These are phyloP conservation scores for Anaspis maculata DNA, from an alignment of 2,888 invertebrate species.

Conservation along the genomic window DNA sequence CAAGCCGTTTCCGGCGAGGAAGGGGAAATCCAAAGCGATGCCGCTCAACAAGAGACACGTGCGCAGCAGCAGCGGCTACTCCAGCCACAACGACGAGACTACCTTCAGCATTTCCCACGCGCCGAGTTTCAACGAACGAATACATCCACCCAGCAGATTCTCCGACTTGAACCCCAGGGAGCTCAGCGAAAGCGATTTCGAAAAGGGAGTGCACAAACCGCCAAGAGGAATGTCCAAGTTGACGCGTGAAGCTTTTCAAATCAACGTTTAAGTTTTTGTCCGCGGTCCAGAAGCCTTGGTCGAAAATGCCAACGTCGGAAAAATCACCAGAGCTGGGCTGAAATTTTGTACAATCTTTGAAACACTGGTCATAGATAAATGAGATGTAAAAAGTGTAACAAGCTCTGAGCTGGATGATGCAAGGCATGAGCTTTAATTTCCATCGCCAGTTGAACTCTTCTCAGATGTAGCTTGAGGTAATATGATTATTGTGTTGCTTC, in stretches of 20 bases:
- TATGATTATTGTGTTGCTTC: too few relatives aligned
- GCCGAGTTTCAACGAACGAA: constrained; percentile 73
- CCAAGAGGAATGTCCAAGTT: constrained; percentile 41
- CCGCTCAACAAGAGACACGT: constrained; percentile 60
- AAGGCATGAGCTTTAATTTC: too few relatives aligned
- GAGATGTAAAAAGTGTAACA: too few relatives aligned
- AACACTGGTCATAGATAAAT: too few relatives aligned
- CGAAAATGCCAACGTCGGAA: too few relatives aligned
- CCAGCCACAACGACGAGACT: constrained; percentile 78
- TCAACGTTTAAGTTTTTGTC: constrained; percentile 61
- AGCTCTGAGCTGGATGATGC: too few relatives aligned
- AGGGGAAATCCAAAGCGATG: constrained; percentile 54
- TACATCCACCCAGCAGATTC: constrained; percentile 80
- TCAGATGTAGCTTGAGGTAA: too few relatives aligned
- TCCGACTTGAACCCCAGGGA: constrained; percentile 55
- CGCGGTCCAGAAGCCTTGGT: too few relatives aligned
- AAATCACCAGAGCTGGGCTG: too few relatives aligned
- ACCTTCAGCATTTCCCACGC: constrained; percentile 77
- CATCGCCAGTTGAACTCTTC: too few relatives aligned
- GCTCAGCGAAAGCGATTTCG: constrained; percentile 42
- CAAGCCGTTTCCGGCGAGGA: constrained; percentile 58
- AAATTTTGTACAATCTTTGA: too few relatives aligned
- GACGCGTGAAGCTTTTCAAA: constrained; percentile 66
- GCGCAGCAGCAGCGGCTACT: constrained; percentile 71
- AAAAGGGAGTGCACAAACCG: constrained; percentile 40